Percentiles rank a stretch among this genome's conserved stretches.
These are phyloP conservation scores for Druon quercuslanigerum DNA, from an alignment of 1,140 invertebrate genomes.

Conservation along the genomic window DNA sequence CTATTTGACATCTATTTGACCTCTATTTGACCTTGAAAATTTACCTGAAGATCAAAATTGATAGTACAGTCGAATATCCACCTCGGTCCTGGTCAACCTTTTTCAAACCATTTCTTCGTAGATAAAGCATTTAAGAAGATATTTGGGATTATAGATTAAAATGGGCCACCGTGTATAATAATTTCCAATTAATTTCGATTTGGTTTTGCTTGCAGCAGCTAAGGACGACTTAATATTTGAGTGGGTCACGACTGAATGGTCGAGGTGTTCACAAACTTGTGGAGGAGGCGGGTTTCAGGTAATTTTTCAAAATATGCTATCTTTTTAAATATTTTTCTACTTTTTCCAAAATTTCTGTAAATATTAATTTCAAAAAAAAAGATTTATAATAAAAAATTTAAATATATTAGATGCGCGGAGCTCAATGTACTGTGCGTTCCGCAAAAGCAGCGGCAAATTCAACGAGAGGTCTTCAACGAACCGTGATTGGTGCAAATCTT, in stretches of 20 bases:
- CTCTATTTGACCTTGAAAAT: too few relatives aligned
- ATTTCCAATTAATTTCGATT: constrained; percentile 36
- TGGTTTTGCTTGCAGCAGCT: constrained; percentile 44
- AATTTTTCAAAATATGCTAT: constrained; percentile 36
- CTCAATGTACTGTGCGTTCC: constrained; percentile 81
- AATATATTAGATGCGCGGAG: constrained; percentile 79
- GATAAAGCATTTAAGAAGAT: too few relatives aligned
- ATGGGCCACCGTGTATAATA: background rate
- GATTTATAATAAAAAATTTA: too few relatives aligned
- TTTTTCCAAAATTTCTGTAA: too few relatives aligned
- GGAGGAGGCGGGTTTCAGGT: constrained; percentile 85
- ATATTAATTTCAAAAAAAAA: too few relatives aligned
- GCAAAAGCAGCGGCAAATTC: constrained; percentile 54
- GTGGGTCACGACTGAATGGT: constrained; percentile 90
- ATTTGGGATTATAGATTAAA: too few relatives aligned
- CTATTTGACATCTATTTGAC: too few relatives aligned
- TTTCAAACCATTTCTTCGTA: too few relatives aligned
- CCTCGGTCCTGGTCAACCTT: too few relatives aligned
- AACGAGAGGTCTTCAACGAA: constrained; percentile 63
- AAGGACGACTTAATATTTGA: constrained; percentile 81
- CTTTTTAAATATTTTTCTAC: too few relatives aligned
- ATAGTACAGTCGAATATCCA: too few relatives aligned
- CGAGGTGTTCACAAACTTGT: constrained; percentile 90
- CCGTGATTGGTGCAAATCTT: constrained; percentile 79
- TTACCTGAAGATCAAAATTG: too few relatives aligned